Evolutionary conservation across 1,140 invertebrate genomes (phyloP), one percentile per base, ranked within the genome.

Genomic region (Eumeta japonica): DNA sequence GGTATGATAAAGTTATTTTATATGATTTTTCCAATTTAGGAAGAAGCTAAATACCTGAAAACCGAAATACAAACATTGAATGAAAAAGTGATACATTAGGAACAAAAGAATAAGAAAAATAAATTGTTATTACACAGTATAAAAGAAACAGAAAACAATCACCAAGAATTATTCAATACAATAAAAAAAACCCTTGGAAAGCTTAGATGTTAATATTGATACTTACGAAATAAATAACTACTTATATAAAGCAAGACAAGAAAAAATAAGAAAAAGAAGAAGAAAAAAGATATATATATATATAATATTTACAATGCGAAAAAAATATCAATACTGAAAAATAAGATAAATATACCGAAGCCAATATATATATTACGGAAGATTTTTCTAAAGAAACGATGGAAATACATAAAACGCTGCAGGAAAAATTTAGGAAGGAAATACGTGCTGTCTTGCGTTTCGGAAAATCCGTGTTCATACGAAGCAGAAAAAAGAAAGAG

Each of bases 61-160:
- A 5, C 1, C 3, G 18, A 40, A 37, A 10, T 43, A 3, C 16
- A 28, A 31, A 24, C 14, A 1, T 30, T 46, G 11, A 35, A 48
- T 9, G 18, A 20, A n/a, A 40, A 41, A 16, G 16, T 48, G 3
- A 32, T 32, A 10, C 4, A 28, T 10, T 32, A 41, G 12, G 39
- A 41, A 30, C 35, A 16, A 13, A 35, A 18, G 9, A 35, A 31
- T 17, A 43, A 29, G 18, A 28, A 32, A 15, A 49, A 42, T 19
- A 49, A 49, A 10, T 14, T 49, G 17, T 38, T 42, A 30, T 15
- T 45, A 16, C 28, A 35, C 16, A 38, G 46, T 33, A 9, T 34
- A 3, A 3, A 41, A 39, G 40, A 45, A 40, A 28, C 31, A n/a
- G 34, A 39, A 36, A 16, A 9, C 17, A 37, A 13, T 33, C 1